Evolutionary conservation across 2,888 invertebrate species (phyloP).

Genomic region (Netelia virgata): DNA sequence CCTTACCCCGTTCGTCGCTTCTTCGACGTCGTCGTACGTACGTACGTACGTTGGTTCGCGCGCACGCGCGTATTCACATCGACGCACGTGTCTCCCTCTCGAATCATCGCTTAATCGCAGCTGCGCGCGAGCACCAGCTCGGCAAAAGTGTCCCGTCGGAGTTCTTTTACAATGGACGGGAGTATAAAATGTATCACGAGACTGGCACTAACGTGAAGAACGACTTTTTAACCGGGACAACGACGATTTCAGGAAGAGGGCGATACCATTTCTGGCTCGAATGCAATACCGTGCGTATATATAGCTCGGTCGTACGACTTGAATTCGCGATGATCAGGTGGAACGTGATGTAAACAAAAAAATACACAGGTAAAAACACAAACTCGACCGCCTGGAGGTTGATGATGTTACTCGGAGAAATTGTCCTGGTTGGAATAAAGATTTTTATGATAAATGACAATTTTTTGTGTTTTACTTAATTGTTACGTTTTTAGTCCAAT

Average conservation of each 20-base stretch:
- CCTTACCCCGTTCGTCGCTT: conserved; percentile 39
- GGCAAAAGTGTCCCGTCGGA: conserved; percentile 57
- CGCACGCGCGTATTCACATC: conserved; percentile 10
- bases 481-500: background rate
- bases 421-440: conserved; percentile 38
- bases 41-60: conserved; percentile 10
- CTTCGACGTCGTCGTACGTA: background rate
- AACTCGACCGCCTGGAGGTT: conserved; percentile 53
- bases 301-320: conserved; percentile 25
- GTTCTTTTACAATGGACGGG: conserved; percentile 53
- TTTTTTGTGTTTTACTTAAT: background rate
- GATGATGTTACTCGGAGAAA: conserved; percentile 60
- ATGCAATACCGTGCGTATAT: conserved; percentile 26
- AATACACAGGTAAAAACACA: too few species aligned
- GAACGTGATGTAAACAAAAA: conserved; percentile 27
- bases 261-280: conserved; percentile 59
- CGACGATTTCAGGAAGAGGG: conserved; percentile 57
- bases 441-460: conserved; percentile 9
- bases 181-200: conserved; percentile 45
- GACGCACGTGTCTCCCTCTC: conserved; percentile 57
- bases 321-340: conserved; percentile 49
- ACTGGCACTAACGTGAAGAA: conserved; percentile 44
- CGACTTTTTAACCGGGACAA: conserved; percentile 57
- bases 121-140: conserved; percentile 47
- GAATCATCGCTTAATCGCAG: conserved; percentile 72